Evolutionary conservation across 2,797 vertebrate genomes (phyloP).

Genomic region (Crenichthys baileyi): DNA sequence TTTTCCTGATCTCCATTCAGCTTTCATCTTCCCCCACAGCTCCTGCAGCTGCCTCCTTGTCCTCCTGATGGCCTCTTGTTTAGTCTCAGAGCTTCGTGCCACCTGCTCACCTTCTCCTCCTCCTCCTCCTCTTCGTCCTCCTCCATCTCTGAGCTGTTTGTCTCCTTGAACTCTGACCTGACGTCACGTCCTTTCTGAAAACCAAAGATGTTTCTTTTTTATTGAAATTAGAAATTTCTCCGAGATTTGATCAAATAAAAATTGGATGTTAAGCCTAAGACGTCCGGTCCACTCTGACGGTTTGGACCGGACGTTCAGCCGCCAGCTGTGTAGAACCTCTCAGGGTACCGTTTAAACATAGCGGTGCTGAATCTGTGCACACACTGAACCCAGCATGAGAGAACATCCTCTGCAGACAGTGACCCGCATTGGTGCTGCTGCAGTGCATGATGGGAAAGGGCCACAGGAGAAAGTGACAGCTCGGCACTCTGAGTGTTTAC

Average conservation of each 20-base stretch:
- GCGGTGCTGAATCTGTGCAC: background rate
- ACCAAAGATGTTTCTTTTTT: background rate
- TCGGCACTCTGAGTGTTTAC: conserved; percentile 47
- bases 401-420: too few relatives aligned
- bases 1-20: conserved; percentile 5
- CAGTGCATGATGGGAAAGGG: conserved; percentile 14
- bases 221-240: background rate
- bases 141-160: too few relatives aligned
- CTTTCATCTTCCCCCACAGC: conserved; percentile 41
- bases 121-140: background rate
- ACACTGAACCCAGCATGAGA: too few relatives aligned
- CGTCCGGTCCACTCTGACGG: background rate
- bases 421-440: background rate
- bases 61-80: conserved; percentile 43
- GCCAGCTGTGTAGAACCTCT: background rate
- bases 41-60: conserved; percentile 16
- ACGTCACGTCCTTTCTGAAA: background rate
- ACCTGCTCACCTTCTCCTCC: conserved; percentile 41
- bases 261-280: too few relatives aligned
- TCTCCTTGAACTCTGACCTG: too few relatives aligned
- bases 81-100: conserved; percentile 38
- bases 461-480: conserved; percentile 41
- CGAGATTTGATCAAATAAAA: too few relatives aligned
- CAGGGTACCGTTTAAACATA: background rate
- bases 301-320: background rate